Evolutionary conservation across 2,113 vertebrate species (phyloP).

Genomic region (Loxodonta africana): DNA sequence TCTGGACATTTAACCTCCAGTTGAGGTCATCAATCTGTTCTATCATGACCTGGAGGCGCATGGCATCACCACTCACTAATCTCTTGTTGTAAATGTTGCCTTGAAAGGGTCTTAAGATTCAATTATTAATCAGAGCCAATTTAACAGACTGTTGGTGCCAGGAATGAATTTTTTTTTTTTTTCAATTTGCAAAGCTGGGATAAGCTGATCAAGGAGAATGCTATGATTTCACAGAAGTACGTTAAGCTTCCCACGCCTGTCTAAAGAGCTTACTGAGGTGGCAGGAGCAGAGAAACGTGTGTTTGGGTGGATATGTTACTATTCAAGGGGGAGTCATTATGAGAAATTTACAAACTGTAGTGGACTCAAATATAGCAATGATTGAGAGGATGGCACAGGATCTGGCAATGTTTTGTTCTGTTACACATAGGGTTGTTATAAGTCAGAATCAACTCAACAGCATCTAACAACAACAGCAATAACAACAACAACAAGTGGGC

Average conservation of each 20-base stretch:
- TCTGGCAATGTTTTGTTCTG: background rate
- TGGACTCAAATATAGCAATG: background rate
- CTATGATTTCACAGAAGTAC: constrained; percentile 75
- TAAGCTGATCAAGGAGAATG: constrained; percentile 77
- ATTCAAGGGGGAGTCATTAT: constrained; percentile 36
- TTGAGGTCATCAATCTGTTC: background rate
- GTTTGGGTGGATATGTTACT: constrained; percentile 28
- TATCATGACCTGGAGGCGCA: fast-evolving
- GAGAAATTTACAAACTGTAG: background rate
- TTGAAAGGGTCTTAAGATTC: constrained; percentile 82
- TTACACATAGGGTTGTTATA: background rate
- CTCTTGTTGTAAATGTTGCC: constrained; percentile 66
- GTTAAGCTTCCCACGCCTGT: constrained; percentile 62
- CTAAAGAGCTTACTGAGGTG: constrained; percentile 61
- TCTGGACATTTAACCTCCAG: background rate
- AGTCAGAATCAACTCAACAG: background rate
- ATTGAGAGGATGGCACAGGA: background rate
- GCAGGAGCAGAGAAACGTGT: constrained; percentile 44
- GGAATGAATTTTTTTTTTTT: constrained; percentile 70
- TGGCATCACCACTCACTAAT: constrained; percentile 67
- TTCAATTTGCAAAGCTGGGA: constrained; percentile 83
- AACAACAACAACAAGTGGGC: background rate
- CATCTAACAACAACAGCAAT: background rate
- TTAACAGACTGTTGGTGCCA: constrained; percentile 77
- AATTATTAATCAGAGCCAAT: constrained; percentile 84